Evolutionary conservation across 2,113 vertebrate genomes (phyloP), one percentile per base, ranked within the genome.

Genomic region (Campylomormyrus tamandua): DNA sequence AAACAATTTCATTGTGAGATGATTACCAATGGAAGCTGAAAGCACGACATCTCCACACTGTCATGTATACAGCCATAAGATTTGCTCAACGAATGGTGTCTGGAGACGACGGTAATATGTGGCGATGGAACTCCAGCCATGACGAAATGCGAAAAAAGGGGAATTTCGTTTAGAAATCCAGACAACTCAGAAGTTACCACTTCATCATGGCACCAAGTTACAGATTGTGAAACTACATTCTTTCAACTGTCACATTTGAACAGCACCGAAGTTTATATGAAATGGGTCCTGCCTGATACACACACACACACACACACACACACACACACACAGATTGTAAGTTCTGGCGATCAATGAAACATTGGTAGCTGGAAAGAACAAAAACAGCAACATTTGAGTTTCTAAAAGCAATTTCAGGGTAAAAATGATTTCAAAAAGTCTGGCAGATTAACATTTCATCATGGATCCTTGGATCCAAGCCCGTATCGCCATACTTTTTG

Each of bases 211-310:
- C 39, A 83, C 39, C 80, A n/a, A 83, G 80, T 83, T 35, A 48
- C 13, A 87, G 85, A 52, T 27, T 53, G 52, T 50, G 27, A 53
- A 35, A 53, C 24, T 87, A 53, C 24, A 56, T 87, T 56, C 48
- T 90, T 91, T 91, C 70, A 88, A 24, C 52, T 83, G 66, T 66
- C 89, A 46, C 53, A 62, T 92, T 56, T 88, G 85, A 86, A 31
- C 31, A 88, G 21, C 31, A 46, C 50, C 45, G 84, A 91, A 91
- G 62, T 66, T 66, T 66, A 27, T 27, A 90, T 90, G 46, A 91
- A 89, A 90, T 50, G 11, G 48, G 46, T 86, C 48, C 19, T 83
- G 77, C 35, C 77, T 46, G 80, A 52, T 27, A 39, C 9, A 86
- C 0, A 50, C 24, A 49, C 11, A 86, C 9, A 27, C 8, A 49